Conservation (phyloP, 2,888 invertebrate species). For the Tetranychus truncatus region DNA sequence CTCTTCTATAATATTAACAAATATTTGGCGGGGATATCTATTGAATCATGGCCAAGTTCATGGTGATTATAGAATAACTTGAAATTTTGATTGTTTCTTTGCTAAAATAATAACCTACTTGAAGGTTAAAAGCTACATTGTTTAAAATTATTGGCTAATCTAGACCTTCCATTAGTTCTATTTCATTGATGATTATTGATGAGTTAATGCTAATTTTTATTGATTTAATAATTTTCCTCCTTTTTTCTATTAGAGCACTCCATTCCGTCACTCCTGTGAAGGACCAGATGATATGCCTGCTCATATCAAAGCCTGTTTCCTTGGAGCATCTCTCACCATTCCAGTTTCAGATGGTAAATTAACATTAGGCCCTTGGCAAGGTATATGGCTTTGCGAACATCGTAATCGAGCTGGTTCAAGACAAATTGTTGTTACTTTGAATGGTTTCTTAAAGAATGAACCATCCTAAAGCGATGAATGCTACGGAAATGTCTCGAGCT, state of each 20-base stretch:
- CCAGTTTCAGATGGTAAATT: conserved; percentile 88
- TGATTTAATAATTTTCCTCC: conserved; percentile 21
- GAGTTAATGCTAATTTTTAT: neutral
- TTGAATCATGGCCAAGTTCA: too few relatives aligned
- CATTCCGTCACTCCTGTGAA: conserved; percentile 89
- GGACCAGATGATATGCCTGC: conserved; percentile 98
- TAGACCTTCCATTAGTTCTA: too few relatives aligned
- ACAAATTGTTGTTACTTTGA: conserved; percentile 27
- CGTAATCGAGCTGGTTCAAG: conserved; percentile 56
- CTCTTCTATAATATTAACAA: too few relatives aligned
- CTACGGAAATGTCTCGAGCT: too few relatives aligned
- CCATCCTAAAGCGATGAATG: neutral
- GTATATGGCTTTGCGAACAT: conserved; percentile 94
- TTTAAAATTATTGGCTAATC: too few relatives aligned
- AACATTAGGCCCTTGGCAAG: conserved; percentile 91
- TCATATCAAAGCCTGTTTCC: conserved; percentile 87
- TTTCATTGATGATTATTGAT: neutral
- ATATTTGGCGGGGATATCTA: too few relatives aligned
- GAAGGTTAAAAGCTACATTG: too few relatives aligned
- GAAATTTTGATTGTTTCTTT: too few relatives aligned
- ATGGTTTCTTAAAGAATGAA: conserved; percentile 24
- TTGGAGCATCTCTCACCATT: conserved; percentile 83
- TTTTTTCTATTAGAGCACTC: conserved; percentile 46
- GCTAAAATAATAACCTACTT: too few relatives aligned
- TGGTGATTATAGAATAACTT: too few relatives aligned